Evolutionary conservation across 2,797 vertebrate genomes (phyloP).

Genomic region (Poliocrania exsul): DNA sequence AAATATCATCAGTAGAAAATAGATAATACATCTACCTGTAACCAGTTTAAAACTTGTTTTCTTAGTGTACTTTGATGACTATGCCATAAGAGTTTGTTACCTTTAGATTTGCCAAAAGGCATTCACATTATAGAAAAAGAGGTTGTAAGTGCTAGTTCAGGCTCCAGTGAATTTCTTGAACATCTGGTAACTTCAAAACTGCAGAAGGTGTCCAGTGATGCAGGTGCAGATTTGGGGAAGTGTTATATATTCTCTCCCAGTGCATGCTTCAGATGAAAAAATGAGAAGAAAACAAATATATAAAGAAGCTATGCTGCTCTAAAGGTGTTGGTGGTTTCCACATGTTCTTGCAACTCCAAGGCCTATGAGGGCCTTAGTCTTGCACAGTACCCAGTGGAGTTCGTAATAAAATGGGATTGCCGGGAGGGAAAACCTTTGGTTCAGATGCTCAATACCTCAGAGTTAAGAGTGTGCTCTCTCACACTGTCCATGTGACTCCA

Average conservation of each 20-base stretch:
- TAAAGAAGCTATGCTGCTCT: background rate
- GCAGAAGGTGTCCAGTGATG: background rate
- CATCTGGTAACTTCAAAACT: background rate
- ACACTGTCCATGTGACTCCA: background rate
- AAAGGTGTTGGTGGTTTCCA: background rate
- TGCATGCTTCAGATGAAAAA: background rate
- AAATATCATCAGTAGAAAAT: background rate
- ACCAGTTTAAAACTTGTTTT: background rate
- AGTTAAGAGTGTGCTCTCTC: background rate
- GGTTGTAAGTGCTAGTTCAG: background rate
- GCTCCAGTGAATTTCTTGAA: background rate
- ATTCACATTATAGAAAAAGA: background rate
- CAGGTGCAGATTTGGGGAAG: background rate
- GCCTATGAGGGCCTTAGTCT: background rate
- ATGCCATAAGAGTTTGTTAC: background rate
- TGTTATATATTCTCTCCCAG: background rate
- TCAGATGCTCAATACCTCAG: background rate
- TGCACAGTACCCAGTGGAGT: background rate
- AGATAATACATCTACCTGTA: background rate
- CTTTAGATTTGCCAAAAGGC: background rate
- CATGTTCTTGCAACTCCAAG: accelerated
- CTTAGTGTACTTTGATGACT: background rate
- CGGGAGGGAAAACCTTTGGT: background rate
- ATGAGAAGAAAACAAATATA: background rate
- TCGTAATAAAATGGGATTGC: background rate